phyloP scores from a whole-genome alignment of 2,888 invertebrate species.

The Hyalella azteca region DNA sequence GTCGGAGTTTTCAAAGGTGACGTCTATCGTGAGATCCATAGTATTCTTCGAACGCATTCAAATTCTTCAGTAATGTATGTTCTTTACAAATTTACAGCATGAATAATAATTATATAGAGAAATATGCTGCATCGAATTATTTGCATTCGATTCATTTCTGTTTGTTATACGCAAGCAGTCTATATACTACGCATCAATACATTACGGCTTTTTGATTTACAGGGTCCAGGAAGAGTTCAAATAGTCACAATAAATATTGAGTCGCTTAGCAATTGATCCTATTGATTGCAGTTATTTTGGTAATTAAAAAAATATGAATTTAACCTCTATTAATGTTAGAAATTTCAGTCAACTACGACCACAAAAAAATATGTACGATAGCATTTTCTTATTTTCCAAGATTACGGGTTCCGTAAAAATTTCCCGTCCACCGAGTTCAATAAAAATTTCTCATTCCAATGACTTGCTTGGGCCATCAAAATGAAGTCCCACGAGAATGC shows the following conservation, averaged over 20 bases:
- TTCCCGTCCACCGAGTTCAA: not conserved
- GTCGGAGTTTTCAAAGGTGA: no score
- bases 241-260: not conserved
- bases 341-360: not conserved
- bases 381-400: not conserved
- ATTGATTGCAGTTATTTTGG: not conserved
- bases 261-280: no score
- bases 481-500: conserved; percentile 26
- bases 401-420: not conserved
- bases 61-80: no score
- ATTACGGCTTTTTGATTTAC: not conserved
- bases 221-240: not conserved
- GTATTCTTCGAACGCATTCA: no score
- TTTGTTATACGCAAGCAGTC: not conserved
- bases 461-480: conserved; percentile 23
- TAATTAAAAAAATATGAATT: not conserved
- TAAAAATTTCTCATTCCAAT: conserved; percentile 23
- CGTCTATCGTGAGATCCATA: no score
- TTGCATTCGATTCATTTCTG: not conserved
- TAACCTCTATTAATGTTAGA: not conserved
- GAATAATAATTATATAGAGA: no score
- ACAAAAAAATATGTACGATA: not conserved
- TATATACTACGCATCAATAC: not conserved
- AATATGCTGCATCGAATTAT: not conserved
- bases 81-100: no score